Conservation (phyloP, 2,113 vertebrate species). For the Coptodon bakossiorum region DNA sequence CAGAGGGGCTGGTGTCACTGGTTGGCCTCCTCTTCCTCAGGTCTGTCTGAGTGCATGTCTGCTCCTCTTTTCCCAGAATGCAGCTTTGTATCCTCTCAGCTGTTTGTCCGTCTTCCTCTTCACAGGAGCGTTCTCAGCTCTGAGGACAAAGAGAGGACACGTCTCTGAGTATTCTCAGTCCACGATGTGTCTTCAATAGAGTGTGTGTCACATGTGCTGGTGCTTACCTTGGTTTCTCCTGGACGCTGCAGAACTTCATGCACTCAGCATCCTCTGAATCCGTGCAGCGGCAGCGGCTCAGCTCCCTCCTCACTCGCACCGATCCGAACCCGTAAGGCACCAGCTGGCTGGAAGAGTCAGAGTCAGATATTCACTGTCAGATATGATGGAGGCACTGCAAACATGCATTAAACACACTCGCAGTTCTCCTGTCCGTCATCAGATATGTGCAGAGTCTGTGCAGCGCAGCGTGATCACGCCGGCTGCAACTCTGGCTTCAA, state of each 20-base stretch:
- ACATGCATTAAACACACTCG: not conserved
- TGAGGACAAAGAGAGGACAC: not conserved
- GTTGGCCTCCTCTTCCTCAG: not conserved
- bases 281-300: slow-evolving; percentile 53
- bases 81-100: slow-evolving; percentile 1
- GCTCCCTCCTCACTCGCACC: slow-evolving; percentile 41
- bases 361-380: not conserved
- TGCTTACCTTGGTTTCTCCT: slow-evolving; percentile 9
- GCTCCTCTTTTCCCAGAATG: slow-evolving; percentile 51
- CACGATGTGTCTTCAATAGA: not conserved
- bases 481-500: not conserved
- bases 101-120: not conserved
- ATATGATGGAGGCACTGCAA: not conserved
- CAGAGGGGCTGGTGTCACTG: not conserved
- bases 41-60: slow-evolving; percentile 24
- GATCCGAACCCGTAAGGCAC: slow-evolving; percentile 68
- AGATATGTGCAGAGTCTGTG: not conserved
- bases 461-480: not conserved
- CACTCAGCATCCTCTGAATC: slow-evolving; percentile 45
- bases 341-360: slow-evolving; percentile 50
- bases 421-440: not conserved
- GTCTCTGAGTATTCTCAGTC: not conserved
- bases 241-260: slow-evolving; percentile 49
- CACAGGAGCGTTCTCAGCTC: not conserved
- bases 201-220: not conserved